phyloP scores from a whole-genome alignment of 2,888 invertebrate species.

The Lottia gigantea region DNA sequence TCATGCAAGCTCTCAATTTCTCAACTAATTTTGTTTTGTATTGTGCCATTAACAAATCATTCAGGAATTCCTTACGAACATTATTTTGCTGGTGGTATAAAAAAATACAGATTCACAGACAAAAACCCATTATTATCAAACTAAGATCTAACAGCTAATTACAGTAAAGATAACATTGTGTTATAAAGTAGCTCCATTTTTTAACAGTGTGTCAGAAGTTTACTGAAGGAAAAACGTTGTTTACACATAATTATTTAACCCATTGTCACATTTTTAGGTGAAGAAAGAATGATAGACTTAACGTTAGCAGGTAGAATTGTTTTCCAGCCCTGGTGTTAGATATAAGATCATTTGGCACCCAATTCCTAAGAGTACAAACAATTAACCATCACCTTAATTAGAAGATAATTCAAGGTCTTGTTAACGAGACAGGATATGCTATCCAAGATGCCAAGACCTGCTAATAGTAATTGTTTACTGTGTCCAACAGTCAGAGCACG shows the following conservation, averaged over 20 bases:
- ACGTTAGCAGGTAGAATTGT: no score
- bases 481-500: no score
- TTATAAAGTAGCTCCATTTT: background rate
- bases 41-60: constrained; percentile 93
- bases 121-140: background rate
- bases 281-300: no score
- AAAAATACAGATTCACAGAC: constrained; percentile 8
- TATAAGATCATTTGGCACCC: no score
- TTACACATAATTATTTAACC: background rate
- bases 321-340: no score
- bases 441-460: no score
- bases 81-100: constrained; percentile 46
- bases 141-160: background rate
- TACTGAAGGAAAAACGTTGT: background rate
- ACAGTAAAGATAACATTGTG: background rate
- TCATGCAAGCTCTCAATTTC: constrained; percentile 63
- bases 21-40: constrained; percentile 88
- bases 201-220: background rate
- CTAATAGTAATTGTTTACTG: no score
- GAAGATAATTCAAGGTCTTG: no score
- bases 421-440: no score
- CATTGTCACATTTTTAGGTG: no score
- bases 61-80: constrained; percentile 72
- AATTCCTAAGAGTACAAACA: no score
- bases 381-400: no score